phyloP scores from a whole-genome alignment of 1,140 invertebrate genomes.

The Paraescarpia echinospica region DNA sequence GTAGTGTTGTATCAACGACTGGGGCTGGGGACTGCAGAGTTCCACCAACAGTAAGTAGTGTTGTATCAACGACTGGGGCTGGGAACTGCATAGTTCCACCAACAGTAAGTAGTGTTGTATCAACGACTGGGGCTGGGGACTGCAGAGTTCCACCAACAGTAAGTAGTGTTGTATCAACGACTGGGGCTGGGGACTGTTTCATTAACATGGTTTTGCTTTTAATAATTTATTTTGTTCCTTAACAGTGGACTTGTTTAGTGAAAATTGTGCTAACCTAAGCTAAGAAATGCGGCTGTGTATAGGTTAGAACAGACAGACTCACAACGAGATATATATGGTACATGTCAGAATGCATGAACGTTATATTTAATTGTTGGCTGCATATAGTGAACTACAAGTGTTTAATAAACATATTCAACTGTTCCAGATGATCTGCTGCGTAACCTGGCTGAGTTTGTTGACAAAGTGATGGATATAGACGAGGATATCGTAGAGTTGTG shows the following conservation, averaged over 20 bases:
- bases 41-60: conserved; percentile 50
- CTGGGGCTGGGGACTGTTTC: not conserved
- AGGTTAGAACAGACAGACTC: no score
- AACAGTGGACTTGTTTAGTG: no score
- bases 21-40: conserved; percentile 42
- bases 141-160: conserved; percentile 50
- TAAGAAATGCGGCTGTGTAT: no score
- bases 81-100: conserved; percentile 46
- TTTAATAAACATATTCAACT: not conserved
- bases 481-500: conserved; percentile 43
- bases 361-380: not conserved
- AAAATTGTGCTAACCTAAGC: no score
- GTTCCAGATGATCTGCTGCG: conserved; percentile 48
- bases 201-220: no score
- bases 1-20: no score
- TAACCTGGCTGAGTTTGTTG: conserved; percentile 45
- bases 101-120: conserved; percentile 49
- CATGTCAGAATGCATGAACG: no score
- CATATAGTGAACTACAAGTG: not conserved
- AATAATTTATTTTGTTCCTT: no score
- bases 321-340: no score
- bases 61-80: no score
- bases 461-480: conserved; percentile 43
- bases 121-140: no score
- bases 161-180: conserved; percentile 22